Evolutionary conservation across 2,797 vertebrate genomes (phyloP).

Genomic region (Cirrhinus mrigala): DNA sequence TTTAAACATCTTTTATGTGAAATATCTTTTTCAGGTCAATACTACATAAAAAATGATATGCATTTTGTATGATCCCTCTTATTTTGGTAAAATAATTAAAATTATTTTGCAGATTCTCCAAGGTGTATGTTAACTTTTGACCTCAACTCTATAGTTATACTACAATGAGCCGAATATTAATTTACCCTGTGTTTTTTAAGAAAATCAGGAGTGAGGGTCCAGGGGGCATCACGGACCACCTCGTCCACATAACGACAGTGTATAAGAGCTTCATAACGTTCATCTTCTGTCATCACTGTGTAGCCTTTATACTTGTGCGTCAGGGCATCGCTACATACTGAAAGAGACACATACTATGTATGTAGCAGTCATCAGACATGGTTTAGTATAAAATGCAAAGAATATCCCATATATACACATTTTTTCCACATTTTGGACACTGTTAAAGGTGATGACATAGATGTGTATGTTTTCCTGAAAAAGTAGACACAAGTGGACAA

Average conservation of each 20-base stretch:
- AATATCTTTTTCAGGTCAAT: no score
- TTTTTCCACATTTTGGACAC: background rate
- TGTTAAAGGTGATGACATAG: background rate
- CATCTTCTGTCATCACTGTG: constrained; percentile 96
- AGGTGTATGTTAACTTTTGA: no score
- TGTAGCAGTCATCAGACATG: background rate
- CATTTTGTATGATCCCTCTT: no score
- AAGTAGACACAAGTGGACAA: background rate
- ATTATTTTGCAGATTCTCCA: no score
- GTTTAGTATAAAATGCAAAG: background rate
- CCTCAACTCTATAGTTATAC: background rate
- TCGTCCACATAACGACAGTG: constrained; percentile 99
- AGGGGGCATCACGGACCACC: constrained; percentile 95
- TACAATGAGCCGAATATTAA: background rate
- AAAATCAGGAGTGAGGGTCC: constrained; percentile 93
- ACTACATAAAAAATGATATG: no score
- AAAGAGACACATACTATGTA: constrained; percentile 12
- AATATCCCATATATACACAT: background rate
- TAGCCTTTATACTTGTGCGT: constrained; percentile 97
- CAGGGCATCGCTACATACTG: constrained; percentile 97
- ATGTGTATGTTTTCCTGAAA: background rate
- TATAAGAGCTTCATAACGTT: constrained; percentile 93
- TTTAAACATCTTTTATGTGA: no score
- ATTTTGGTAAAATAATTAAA: no score
- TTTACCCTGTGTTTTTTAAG: constrained; percentile 93